Percentiles rank a stretch among this genome's conserved stretches.
Conservation (phyloP, 2,888 invertebrate species). For the Epistrophella euchroma region DNA sequence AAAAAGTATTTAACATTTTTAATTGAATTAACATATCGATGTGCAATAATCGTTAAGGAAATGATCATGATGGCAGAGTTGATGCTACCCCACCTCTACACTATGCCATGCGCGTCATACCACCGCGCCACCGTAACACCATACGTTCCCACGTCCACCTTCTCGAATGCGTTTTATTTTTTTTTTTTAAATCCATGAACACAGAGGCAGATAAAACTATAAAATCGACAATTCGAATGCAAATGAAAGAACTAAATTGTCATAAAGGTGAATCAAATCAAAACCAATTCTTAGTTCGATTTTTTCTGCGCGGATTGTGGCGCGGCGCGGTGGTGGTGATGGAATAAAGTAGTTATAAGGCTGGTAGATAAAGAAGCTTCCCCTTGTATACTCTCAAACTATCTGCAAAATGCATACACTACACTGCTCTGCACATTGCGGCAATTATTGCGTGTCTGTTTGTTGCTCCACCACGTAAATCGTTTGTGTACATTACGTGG, state of each 20-base stretch:
- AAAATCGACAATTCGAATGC: conserved; percentile 52
- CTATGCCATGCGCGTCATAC: background rate
- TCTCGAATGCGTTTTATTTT: conserved; percentile 23
- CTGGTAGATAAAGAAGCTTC: background rate
- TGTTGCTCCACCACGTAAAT: conserved; percentile 64
- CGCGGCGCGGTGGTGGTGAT: background rate
- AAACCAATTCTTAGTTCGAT: conserved; percentile 59
- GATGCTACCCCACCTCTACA: conserved; percentile 15
- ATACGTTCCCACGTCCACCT: background rate
- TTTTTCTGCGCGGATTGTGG: background rate
- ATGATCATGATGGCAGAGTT: conserved; percentile 30
- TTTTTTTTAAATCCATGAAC: background rate
- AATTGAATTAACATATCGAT: conserved; percentile 73
- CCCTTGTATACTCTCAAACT: background rate
- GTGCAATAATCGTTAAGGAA: conserved; percentile 70
- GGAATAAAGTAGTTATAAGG: conserved; percentile 10
- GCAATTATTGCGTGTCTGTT: conserved; percentile 42
- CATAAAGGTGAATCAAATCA: conserved; percentile 69
- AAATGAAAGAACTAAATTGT: conserved; percentile 69
- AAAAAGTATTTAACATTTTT: conserved; percentile 71
- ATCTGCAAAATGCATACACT: background rate
- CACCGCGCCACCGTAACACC: conserved; percentile 12
- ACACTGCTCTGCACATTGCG: background rate
- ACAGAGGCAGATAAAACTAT: background rate
- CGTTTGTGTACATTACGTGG: conserved; percentile 44